Conservation (phyloP, 1,140 invertebrate species). For the Brachionus rubens region DNA sequence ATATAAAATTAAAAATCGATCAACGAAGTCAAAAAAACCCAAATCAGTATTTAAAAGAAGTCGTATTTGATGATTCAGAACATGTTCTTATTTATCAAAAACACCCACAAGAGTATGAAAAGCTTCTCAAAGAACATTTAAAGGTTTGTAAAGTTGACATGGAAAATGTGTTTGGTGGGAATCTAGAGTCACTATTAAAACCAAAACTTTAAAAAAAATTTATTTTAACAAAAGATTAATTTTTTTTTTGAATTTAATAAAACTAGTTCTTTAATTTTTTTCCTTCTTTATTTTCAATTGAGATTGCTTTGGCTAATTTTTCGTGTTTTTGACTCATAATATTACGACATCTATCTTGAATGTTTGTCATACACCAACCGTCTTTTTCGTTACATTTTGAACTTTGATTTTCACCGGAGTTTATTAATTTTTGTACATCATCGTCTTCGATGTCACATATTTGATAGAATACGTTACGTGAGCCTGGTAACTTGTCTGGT, state of each 20-base stretch:
- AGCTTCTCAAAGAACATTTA: slow-evolving; percentile 2
- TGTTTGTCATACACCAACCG: slow-evolving; percentile 65
- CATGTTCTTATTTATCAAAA: slow-evolving; percentile 42
- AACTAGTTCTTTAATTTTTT: slow-evolving; percentile 24
- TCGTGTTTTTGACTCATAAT: slow-evolving; percentile 43
- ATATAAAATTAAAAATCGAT: not conserved
- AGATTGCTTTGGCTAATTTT: slow-evolving; percentile 22
- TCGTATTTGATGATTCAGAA: not conserved
- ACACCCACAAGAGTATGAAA: slow-evolving; percentile 18
- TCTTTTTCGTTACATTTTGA: slow-evolving; percentile 67
- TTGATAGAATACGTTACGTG: slow-evolving; percentile 74
- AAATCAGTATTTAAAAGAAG: not conserved
- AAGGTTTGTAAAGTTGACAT: slow-evolving; percentile 13
- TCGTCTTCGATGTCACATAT: slow-evolving; percentile 78
- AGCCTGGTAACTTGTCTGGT: slow-evolving; percentile 70
- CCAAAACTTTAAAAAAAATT: not conserved
- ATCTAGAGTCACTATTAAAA: not conserved
- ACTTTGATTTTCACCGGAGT: slow-evolving; percentile 63
- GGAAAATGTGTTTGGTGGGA: not conserved
- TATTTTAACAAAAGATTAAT: too few species aligned
- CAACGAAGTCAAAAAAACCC: not conserved
- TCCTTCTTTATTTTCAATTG: slow-evolving; percentile 20
- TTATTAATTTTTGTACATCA: slow-evolving; percentile 76
- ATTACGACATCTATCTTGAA: slow-evolving; percentile 36
- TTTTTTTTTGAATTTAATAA: too few species aligned